These are phyloP conservation scores for Pseudorasbora parva DNA, from an alignment of 2,113 vertebrate species.

Conservation along the genomic window DNA sequence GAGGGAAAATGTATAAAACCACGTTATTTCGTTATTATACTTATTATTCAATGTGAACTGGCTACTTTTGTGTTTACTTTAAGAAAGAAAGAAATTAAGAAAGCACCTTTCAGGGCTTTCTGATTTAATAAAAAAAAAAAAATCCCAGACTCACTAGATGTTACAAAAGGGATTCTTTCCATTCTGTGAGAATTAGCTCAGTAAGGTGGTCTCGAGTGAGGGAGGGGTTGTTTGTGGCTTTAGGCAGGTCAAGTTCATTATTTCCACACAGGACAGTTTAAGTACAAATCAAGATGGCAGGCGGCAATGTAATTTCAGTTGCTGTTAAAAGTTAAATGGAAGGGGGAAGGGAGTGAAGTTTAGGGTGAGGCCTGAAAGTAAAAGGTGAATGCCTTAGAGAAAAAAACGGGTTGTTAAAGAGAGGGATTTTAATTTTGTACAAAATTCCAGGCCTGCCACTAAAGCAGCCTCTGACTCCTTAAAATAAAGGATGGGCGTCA, in stretches of 20 bases:
- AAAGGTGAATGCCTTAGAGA: background rate
- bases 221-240: background rate
- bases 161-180: background rate
- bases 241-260: conserved; percentile 36
- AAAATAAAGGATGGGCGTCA: conserved; percentile 48
- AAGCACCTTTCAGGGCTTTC: conserved; percentile 6
- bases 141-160: conserved; percentile 1
- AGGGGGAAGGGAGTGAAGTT: conserved; percentile 52
- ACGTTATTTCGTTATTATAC: too few relatives aligned
- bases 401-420: background rate
- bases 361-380: conserved; percentile 37
- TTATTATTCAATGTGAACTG: conserved; percentile 11
- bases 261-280: conserved; percentile 30
- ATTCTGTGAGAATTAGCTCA: background rate
- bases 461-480: conserved; percentile 42
- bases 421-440: background rate
- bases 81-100: background rate
- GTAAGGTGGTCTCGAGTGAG: background rate
- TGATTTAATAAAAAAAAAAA: background rate
- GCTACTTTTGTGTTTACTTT: conserved; percentile 10
- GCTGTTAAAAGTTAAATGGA: conserved; percentile 55
- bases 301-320: conserved; percentile 27
- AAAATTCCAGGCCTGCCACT: conserved; percentile 7
- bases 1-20: background rate
- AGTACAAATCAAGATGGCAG: conserved; percentile 42